These are phyloP conservation scores for Zaprionus gabonicus DNA, from an alignment of 1,140 invertebrate genomes.

Conservation along the genomic window DNA sequence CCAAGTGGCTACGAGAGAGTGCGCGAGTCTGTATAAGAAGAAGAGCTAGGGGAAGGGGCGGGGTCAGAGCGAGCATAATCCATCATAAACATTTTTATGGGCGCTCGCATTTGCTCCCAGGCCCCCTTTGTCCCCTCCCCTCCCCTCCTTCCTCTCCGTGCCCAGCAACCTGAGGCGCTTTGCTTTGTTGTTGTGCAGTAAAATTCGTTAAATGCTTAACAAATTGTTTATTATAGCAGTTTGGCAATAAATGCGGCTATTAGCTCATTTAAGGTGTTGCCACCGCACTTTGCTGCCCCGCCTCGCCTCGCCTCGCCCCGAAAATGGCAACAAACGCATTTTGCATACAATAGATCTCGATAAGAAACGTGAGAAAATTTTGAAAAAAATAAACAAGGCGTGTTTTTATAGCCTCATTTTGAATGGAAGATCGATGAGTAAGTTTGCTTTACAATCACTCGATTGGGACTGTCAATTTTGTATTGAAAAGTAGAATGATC, in stretches of 20 bases:
- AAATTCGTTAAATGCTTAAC: slow-evolving; percentile 81
- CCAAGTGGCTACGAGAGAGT: slow-evolving; percentile 59
- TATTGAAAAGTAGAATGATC: background rate
- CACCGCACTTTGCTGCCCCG: slow-evolving; percentile 59
- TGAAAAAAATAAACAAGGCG: background rate
- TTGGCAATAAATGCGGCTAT: slow-evolving; percentile 81
- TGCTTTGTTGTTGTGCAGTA: slow-evolving; percentile 64
- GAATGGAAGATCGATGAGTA: background rate
- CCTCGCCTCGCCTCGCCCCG: slow-evolving; percentile 14
- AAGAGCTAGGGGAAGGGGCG: background rate
- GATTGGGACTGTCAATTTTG: background rate
- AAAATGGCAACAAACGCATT: background rate
- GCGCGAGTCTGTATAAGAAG: slow-evolving; percentile 26
- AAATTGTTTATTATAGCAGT: slow-evolving; percentile 81
- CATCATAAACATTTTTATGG: slow-evolving; percentile 83
- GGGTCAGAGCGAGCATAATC: slow-evolving; percentile 67
- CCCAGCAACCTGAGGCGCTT: background rate
- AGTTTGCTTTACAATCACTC: background rate
- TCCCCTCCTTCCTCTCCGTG: background rate
- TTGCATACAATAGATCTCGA: slow-evolving; percentile 17
- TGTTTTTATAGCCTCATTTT: background rate
- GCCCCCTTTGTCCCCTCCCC: background rate
- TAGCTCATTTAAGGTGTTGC: slow-evolving; percentile 80
- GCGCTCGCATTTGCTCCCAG: slow-evolving; percentile 57
- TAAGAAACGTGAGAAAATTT: slow-evolving; percentile 6